A percentile compares a stretch with the other conserved stretches of the same genome.
Conservation (phyloP, 1,140 invertebrate species). For the Orchestia grillus region DNA sequence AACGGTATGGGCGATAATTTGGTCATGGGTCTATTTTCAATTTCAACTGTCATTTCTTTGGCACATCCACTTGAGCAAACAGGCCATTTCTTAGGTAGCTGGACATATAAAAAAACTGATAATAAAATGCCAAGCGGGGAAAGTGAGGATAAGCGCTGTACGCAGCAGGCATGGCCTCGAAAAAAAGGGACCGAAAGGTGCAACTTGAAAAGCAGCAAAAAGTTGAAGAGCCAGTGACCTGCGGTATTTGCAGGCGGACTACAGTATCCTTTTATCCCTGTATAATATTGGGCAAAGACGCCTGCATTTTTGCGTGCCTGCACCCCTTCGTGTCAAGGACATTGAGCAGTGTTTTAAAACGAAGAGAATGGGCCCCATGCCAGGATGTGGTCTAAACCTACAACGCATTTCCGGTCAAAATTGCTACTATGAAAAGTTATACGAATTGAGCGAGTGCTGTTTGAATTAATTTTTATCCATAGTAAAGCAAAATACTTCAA, state of each 20-base stretch:
- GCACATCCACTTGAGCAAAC: too few relatives aligned
- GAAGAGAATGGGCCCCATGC: background rate
- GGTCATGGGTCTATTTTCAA: too few relatives aligned
- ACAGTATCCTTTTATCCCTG: constrained; percentile 30
- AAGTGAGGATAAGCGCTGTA: background rate
- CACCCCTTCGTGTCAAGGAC: background rate
- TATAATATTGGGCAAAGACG: background rate
- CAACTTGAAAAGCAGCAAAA: constrained; percentile 16
- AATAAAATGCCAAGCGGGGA: background rate
- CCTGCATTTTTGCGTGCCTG: background rate
- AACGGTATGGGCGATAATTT: background rate
- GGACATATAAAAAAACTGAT: background rate
- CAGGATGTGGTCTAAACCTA: background rate
- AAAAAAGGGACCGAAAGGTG: background rate
- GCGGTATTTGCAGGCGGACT: background rate
- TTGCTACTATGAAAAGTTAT: background rate
- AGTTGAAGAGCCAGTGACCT: constrained; percentile 34
- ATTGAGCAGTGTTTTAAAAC: background rate
- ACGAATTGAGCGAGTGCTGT: background rate
- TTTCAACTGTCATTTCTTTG: too few relatives aligned
- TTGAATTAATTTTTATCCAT: background rate
- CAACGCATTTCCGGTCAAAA: background rate
- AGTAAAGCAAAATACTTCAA: background rate
- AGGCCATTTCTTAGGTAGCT: background rate
- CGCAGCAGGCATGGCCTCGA: background rate